These are phyloP conservation scores for Altica lythri DNA, from an alignment of 2,888 invertebrate genomes.

Conservation along the genomic window DNA sequence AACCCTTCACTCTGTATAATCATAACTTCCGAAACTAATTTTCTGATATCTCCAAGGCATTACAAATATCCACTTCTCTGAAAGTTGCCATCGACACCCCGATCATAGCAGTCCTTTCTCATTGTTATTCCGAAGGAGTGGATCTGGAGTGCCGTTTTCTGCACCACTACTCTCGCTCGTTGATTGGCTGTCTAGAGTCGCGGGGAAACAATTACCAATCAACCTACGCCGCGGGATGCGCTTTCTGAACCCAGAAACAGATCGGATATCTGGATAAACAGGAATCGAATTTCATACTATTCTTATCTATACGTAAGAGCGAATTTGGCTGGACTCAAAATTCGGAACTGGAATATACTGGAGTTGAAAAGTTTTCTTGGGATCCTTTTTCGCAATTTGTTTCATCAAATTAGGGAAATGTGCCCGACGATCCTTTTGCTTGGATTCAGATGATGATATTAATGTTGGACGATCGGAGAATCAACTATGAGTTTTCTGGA, in stretches of 20 bases:
- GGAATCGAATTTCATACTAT: background rate
- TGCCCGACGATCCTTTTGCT: conserved; percentile 45
- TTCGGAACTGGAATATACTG: conserved; percentile 5
- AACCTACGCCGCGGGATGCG: conserved; percentile 45
- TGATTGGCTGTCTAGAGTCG: conserved; percentile 54
- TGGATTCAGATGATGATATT: conserved; percentile 46
- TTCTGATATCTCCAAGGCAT: conserved; percentile 15
- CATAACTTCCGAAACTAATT: conserved; percentile 2
- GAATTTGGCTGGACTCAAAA: conserved; percentile 10
- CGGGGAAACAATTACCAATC: conserved; percentile 55
- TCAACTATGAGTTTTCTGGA: conserved; percentile 28
- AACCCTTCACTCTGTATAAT: background rate
- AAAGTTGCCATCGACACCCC: conserved; percentile 31
- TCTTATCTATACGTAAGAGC: background rate
- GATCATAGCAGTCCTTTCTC: conserved; percentile 35
- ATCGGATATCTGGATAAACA: no score
- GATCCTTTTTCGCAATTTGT: conserved; percentile 45
- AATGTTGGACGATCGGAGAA: conserved; percentile 40
- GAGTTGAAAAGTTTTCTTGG: conserved; percentile 14
- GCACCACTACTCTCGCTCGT: conserved; percentile 56
- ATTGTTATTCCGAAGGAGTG: conserved; percentile 56
- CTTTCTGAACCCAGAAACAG: conserved; percentile 1
- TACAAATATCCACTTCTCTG: conserved; percentile 24
- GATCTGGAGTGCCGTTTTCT: conserved; percentile 55
- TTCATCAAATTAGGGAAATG: conserved; percentile 54